phyloP scores from a whole-genome alignment of 2,888 invertebrate genomes.

The Noctua janthina region DNA sequence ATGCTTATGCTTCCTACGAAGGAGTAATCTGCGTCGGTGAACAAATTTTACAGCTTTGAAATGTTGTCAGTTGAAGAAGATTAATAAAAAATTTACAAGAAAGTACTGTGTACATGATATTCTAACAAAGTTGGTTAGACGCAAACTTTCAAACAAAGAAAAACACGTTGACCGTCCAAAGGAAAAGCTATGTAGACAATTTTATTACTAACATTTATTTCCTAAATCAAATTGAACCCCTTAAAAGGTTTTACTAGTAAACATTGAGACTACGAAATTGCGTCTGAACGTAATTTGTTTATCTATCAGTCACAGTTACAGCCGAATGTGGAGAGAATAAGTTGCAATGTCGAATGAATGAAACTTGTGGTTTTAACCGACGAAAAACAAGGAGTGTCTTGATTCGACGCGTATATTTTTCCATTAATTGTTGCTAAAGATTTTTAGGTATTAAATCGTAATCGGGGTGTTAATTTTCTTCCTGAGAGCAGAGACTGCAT shows the following conservation, averaged over 20 bases:
- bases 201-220: background rate
- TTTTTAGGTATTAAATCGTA: background rate
- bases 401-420: background rate
- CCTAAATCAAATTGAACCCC: conserved; percentile 13
- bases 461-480: background rate
- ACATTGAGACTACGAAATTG: conserved; percentile 29
- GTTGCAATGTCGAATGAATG: conserved; percentile 1
- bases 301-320: background rate
- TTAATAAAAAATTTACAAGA: background rate
- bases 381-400: too few species aligned
- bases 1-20: background rate
- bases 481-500: background rate
- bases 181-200: background rate
- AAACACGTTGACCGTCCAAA: background rate
- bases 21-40: background rate
- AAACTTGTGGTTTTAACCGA: background rate
- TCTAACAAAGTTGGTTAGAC: too few species aligned
- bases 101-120: too few species aligned
- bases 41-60: background rate
- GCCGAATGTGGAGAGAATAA: background rate
- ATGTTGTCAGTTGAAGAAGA: background rate
- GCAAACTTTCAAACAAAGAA: background rate
- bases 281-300: conserved; percentile 7
- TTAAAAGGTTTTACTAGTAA: conserved; percentile 35
- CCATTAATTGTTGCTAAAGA: background rate